Percentiles rank a stretch among this genome's conserved stretches.
phyloP scores from a whole-genome alignment of 2,113 vertebrate genomes.

The Orcinus orca region DNA sequence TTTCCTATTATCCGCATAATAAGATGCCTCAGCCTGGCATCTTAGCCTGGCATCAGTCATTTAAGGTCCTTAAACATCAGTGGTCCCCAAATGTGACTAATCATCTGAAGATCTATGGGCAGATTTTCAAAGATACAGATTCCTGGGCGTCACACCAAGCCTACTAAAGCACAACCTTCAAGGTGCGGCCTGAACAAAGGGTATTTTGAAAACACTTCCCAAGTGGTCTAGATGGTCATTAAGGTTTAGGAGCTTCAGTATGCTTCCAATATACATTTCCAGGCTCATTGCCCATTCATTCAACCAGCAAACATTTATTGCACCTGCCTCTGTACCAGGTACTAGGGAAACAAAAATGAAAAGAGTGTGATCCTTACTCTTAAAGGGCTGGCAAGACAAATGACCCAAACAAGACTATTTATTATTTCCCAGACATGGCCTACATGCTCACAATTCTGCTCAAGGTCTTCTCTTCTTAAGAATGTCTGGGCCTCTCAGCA shows the following conservation, averaged over 20 bases:
- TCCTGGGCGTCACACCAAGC: not conserved
- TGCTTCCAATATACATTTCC: not conserved
- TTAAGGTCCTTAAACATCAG: not conserved
- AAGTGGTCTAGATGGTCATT: not conserved
- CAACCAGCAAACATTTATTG: not conserved
- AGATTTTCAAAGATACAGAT: not conserved
- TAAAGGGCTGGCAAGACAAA: not conserved
- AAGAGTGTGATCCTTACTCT: not conserved
- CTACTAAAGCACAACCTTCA: not conserved
- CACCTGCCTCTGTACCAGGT: not conserved
- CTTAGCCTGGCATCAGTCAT: not conserved
- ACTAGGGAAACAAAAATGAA: not conserved
- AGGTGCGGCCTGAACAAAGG: not conserved
- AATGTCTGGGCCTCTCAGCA: not conserved
- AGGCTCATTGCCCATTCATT: not conserved
- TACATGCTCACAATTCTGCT: not conserved
- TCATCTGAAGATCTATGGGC: not conserved
- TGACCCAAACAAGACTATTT: not conserved
- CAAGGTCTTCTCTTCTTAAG: not conserved
- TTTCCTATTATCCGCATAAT: not conserved
- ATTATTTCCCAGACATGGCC: not conserved
- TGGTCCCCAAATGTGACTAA: not conserved
- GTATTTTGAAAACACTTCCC: constrained; percentile 13
- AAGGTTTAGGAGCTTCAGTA: not conserved
- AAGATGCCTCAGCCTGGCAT: not conserved